A percentile compares a stretch with the other conserved stretches of the same genome.
These are phyloP conservation scores for Oceanodroma tethys DNA, from an alignment of 2,113 vertebrate genomes.

Conservation along the genomic window DNA sequence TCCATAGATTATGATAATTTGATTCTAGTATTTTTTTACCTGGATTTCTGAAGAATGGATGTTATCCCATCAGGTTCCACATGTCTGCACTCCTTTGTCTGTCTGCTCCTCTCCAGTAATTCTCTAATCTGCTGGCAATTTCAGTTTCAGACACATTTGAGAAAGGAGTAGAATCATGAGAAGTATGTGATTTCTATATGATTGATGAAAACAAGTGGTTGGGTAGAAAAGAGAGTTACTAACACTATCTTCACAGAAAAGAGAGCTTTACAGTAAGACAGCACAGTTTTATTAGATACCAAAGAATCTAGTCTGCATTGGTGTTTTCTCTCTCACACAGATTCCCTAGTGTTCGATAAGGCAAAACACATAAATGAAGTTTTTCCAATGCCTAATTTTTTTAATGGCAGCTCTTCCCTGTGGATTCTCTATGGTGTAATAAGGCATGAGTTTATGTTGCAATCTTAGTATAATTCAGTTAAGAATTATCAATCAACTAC, in stretches of 20 bases:
- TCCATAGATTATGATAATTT: neutral
- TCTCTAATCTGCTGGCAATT: constrained; percentile 8
- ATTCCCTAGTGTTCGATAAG: neutral
- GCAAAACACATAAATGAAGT: neutral
- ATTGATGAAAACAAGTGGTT: neutral
- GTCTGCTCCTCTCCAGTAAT: neutral
- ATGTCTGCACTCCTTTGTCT: neutral
- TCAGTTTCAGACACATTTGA: neutral
- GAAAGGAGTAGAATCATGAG: neutral
- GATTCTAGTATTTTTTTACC: neutral
- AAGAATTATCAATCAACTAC: neutral
- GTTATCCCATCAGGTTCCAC: neutral
- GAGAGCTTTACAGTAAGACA: neutral
- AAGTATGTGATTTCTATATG: neutral
- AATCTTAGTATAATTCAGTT: neutral
- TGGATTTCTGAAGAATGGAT: neutral
- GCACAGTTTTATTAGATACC: neutral
- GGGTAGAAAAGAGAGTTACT: neutral
- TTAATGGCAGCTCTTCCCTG: neutral
- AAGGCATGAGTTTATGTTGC: neutral
- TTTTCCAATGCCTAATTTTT: neutral
- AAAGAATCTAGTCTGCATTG: neutral
- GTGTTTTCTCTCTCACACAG: neutral
- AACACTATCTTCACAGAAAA: neutral
- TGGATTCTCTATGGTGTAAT: neutral